These are phyloP conservation scores for Agrilus mali DNA, from an alignment of 2,888 invertebrate genomes.

Conservation along the genomic window DNA sequence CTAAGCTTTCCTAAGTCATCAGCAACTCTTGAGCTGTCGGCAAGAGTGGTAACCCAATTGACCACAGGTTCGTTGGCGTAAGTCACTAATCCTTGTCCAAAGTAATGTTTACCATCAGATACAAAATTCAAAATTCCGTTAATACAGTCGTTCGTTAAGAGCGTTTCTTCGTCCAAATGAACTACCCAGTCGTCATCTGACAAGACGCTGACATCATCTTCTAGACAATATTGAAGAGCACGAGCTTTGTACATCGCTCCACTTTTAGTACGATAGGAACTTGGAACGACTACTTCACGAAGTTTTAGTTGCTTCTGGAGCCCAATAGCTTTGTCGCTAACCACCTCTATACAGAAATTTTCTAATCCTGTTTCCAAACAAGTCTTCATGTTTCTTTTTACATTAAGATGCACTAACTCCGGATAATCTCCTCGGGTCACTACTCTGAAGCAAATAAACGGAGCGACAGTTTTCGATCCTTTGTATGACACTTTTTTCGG, in stretches of 20 bases:
- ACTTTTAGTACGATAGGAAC: slow-evolving; percentile 73
- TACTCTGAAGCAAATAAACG: slow-evolving; percentile 87
- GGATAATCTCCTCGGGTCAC: slow-evolving; percentile 93
- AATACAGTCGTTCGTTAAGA: slow-evolving; percentile 84
- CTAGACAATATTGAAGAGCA: slow-evolving; percentile 90
- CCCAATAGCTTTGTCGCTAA: slow-evolving; percentile 78
- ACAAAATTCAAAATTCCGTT: slow-evolving; percentile 89
- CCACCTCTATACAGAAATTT: slow-evolving; percentile 92
- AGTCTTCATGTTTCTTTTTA: slow-evolving; percentile 72
- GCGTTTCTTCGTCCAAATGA: slow-evolving; percentile 92
- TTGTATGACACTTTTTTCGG: slow-evolving; percentile 77
- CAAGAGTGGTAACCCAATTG: slow-evolving; percentile 92
- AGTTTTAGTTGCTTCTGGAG: slow-evolving; percentile 68
- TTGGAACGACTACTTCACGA: slow-evolving; percentile 80
- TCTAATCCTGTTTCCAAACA: slow-evolving; percentile 84
- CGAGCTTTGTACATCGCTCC: slow-evolving; percentile 91
- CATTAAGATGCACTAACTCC: slow-evolving; percentile 77
- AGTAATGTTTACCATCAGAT: slow-evolving; percentile 84
- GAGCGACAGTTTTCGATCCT: slow-evolving; percentile 82
- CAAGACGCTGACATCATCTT: slow-evolving; percentile 74
- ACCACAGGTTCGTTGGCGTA: slow-evolving; percentile 94
- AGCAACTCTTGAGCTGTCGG: slow-evolving; percentile 92
- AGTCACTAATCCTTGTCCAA: slow-evolving; percentile 91
- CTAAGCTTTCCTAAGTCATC: slow-evolving; percentile 97
- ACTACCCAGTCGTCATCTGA: slow-evolving; percentile 90